Percentiles rank a stretch among this genome's conserved stretches.
These are phyloP conservation scores for Glyptemys insculpta DNA, from an alignment of 2,797 vertebrate species.

Conservation along the genomic window DNA sequence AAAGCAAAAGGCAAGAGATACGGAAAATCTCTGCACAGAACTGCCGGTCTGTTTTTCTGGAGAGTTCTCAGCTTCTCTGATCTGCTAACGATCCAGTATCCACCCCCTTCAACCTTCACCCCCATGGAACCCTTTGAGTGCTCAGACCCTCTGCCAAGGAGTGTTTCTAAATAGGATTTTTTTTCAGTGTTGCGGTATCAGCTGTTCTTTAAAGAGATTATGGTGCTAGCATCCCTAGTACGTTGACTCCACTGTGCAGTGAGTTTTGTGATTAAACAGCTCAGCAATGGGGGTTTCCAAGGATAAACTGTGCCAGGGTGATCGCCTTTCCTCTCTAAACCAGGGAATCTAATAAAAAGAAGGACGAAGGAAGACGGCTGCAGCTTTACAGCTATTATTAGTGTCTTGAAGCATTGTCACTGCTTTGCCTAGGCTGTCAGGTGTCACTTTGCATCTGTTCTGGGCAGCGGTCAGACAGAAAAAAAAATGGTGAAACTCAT, in stretches of 20 bases:
- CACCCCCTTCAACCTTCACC: background rate
- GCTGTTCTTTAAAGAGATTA: slow-evolving; percentile 62
- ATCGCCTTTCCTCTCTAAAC: slow-evolving; percentile 56
- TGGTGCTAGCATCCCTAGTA: slow-evolving; percentile 37
- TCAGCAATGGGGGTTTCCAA: slow-evolving; percentile 69
- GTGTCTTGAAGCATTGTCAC: slow-evolving; percentile 54
- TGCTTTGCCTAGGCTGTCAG: slow-evolving; percentile 66
- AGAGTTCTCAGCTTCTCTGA: background rate
- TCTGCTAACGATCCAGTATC: slow-evolving; percentile 1
- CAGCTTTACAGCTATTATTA: slow-evolving; percentile 68
- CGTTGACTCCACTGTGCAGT: slow-evolving; percentile 42
- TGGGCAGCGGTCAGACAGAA: slow-evolving; percentile 15
- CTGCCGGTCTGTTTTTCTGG: slow-evolving; percentile 1
- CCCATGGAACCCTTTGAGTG: background rate
- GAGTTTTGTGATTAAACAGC: slow-evolving; percentile 54
- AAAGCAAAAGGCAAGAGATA: slow-evolving; percentile 46
- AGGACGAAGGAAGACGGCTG: slow-evolving; percentile 56
- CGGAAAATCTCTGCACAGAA: background rate
- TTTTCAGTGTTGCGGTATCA: slow-evolving; percentile 39
- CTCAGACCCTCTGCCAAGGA: slow-evolving; percentile 27
- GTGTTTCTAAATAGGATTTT: background rate
- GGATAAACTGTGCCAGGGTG: slow-evolving; percentile 64
- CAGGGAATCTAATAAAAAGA: slow-evolving; percentile 61
- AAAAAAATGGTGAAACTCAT: slow-evolving; percentile 49
- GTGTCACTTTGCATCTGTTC: slow-evolving; percentile 74